phyloP scores from a whole-genome alignment of 2,888 invertebrate genomes.

The Callosobruchus maculatus region DNA sequence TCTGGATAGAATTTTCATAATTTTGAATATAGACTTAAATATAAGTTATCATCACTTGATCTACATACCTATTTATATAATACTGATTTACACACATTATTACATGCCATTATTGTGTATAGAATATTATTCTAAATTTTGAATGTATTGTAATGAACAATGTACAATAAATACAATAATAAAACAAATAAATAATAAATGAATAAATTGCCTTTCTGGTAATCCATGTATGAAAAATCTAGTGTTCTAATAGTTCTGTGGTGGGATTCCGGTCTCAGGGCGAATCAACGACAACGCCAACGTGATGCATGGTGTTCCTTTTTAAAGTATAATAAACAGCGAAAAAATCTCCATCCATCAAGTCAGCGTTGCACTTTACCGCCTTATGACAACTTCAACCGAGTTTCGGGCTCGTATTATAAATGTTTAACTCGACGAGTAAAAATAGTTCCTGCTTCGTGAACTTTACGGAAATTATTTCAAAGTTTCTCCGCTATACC shows the following conservation, averaged over 20 bases:
- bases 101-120: too few relatives aligned
- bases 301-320: conserved; percentile 3
- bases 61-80: too few relatives aligned
- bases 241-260: neutral
- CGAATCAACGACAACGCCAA: neutral
- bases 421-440: neutral
- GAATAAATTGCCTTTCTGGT: neutral
- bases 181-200: neutral
- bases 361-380: neutral
- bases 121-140: too few relatives aligned
- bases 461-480: neutral
- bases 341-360: conserved; percentile 5
- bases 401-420: neutral
- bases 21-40: too few relatives aligned
- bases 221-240: neutral
- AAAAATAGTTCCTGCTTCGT: neutral
- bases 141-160: too few relatives aligned
- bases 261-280: neutral
- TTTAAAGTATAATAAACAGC: conserved; percentile 4
- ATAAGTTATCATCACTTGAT: too few relatives aligned
- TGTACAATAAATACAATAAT: too few relatives aligned
- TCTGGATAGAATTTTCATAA: too few relatives aligned
- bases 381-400: neutral
- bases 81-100: too few relatives aligned
- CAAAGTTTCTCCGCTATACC: neutral